Evolutionary conservation across 92 coral and sea anemone genomes (phyloP).

Genomic region (Epizoanthus ramosus): DNA sequence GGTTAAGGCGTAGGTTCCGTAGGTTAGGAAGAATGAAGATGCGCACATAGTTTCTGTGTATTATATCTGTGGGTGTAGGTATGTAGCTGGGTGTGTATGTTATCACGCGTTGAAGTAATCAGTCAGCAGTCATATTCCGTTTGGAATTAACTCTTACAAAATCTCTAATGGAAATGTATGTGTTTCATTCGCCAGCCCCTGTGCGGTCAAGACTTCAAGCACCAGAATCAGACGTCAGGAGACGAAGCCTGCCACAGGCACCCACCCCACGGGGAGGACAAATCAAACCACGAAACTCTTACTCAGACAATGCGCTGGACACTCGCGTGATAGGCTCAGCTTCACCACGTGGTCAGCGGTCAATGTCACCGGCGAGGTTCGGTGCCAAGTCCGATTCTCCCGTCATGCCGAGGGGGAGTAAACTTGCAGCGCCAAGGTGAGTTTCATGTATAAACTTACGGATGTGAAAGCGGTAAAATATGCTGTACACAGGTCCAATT

Average conservation of each 20-base stretch:
- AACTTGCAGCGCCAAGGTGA: conserved; percentile 84
- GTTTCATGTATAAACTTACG: neutral
- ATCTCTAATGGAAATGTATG: neutral
- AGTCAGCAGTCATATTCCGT: too few relatives aligned
- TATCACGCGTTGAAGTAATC: too few relatives aligned
- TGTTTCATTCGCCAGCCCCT: conserved; percentile 37
- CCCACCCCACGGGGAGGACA: conserved; percentile 56
- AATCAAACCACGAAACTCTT: conserved; percentile 42
- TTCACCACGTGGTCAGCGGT: conserved; percentile 54
- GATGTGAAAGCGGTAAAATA: neutral
- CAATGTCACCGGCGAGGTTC: conserved; percentile 61
- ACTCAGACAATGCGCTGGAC: conserved; percentile 44
- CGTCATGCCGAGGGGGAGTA: conserved; percentile 78
- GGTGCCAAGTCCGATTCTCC: conserved; percentile 54
- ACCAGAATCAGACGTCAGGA: conserved; percentile 53
- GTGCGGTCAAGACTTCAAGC: conserved; percentile 57
- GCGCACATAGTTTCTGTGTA: too few relatives aligned
- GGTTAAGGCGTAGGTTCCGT: too few relatives aligned
- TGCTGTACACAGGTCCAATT: too few relatives aligned
- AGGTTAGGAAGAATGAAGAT: too few relatives aligned
- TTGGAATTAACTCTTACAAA: neutral
- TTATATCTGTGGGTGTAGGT: too few relatives aligned
- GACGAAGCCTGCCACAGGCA: conserved; percentile 71
- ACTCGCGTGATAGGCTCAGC: conserved; percentile 30
- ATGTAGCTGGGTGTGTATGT: too few relatives aligned